Evolutionary conservation across 2,888 invertebrate genomes (phyloP).

Genomic region (Caenorhabditis auriculariae): DNA sequence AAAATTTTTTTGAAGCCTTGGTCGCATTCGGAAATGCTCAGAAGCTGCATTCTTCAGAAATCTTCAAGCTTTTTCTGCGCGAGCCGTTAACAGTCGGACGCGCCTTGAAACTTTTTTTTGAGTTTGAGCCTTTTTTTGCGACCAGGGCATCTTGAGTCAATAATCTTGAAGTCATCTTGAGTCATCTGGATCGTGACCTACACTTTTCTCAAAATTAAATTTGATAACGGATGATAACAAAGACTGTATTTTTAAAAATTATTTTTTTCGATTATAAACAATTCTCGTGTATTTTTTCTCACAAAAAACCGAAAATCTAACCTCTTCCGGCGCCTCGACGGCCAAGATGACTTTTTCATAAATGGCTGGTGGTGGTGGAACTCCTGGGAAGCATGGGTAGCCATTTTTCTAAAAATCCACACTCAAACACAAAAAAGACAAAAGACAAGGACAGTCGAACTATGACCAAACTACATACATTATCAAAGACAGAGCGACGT

Average conservation of each 20-base stretch:
- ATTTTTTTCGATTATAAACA: no score
- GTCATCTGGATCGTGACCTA: background rate
- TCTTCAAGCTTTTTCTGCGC: no score
- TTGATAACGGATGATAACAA: no score
- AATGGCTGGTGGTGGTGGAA: slow-evolving; percentile 56
- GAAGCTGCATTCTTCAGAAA: no score
- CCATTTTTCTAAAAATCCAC: slow-evolving; percentile 50
- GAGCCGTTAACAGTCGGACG: no score
- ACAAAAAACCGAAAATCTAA: no score
- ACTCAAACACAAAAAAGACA: background rate
- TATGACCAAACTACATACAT: slow-evolving; percentile 32
- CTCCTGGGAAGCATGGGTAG: slow-evolving; percentile 59
- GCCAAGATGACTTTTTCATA: slow-evolving; percentile 38
- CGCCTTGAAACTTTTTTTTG: no score
- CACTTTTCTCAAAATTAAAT: slow-evolving; percentile 5
- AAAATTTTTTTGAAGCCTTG: no score
- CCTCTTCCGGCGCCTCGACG: slow-evolving; percentile 14
- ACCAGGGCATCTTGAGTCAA: no score
- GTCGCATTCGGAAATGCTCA: no score
- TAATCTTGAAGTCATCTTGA: slow-evolving; percentile 1
- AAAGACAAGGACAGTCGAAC: background rate
- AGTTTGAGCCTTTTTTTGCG: no score
- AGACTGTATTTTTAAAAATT: no score
- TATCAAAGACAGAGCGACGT: slow-evolving; percentile 57
- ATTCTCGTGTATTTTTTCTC: slow-evolving; percentile 10